Conservation (phyloP, 2,113 vertebrate genomes). For the Corythornis madagascariensis region DNA sequence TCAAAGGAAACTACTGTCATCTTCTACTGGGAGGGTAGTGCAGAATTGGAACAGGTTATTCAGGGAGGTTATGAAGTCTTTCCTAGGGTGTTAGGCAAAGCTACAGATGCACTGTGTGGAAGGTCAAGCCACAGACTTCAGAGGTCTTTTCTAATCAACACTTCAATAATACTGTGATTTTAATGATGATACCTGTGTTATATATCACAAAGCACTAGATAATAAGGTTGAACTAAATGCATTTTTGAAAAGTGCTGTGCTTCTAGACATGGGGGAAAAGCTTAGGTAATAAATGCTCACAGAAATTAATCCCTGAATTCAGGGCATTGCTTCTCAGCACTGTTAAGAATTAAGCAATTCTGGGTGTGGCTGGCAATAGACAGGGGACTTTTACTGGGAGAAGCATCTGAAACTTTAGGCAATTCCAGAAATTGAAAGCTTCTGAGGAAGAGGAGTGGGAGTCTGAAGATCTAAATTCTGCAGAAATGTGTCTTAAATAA, state of each 20-base stretch:
- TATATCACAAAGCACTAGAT: background rate
- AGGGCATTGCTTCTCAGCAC: background rate
- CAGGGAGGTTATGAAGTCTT: background rate
- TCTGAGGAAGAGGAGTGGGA: background rate
- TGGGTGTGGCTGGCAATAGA: conserved; percentile 43
- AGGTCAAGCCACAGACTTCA: background rate
- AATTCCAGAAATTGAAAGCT: background rate
- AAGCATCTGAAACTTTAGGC: conserved; percentile 21
- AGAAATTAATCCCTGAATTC: conserved; percentile 13
- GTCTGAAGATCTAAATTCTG: background rate
- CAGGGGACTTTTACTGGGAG: background rate
- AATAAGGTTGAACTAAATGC: background rate
- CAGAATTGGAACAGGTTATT: background rate
- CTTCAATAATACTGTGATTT: background rate
- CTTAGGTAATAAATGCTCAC: background rate
- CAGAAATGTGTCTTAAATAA: background rate
- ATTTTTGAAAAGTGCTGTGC: background rate
- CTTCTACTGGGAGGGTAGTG: background rate
- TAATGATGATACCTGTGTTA: background rate
- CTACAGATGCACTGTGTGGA: background rate
- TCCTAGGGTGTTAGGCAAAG: background rate
- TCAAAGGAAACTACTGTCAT: background rate
- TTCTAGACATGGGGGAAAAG: background rate
- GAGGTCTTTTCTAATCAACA: background rate
- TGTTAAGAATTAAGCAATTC: conserved; percentile 46